These are phyloP conservation scores for Nipponacmea schrenckii DNA, from an alignment of 2,888 invertebrate species.

Conservation along the genomic window DNA sequence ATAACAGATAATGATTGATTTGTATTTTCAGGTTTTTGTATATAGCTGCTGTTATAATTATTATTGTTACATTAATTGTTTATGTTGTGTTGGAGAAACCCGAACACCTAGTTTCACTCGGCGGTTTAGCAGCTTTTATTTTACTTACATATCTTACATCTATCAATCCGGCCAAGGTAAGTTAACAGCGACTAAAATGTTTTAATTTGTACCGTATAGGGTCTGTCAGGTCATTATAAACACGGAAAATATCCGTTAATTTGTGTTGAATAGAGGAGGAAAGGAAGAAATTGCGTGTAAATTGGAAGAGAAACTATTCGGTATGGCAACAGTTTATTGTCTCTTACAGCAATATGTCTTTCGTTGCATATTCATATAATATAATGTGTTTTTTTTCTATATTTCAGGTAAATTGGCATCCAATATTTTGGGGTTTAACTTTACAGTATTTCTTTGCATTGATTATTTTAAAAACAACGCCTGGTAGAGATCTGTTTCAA, in stretches of 20 bases:
- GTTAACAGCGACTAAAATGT: slow-evolving; percentile 6
- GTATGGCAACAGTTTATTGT: too few species aligned
- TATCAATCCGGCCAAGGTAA: slow-evolving; percentile 56
- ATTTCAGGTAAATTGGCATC: slow-evolving; percentile 75
- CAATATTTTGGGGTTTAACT: slow-evolving; percentile 82
- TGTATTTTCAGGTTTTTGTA: slow-evolving; percentile 41
- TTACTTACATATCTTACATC: slow-evolving; percentile 57
- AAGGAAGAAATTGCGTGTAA: too few species aligned
- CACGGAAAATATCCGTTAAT: too few species aligned
- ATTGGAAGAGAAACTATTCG: too few species aligned
- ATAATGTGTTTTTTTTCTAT: background rate
- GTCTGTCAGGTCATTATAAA: too few species aligned
- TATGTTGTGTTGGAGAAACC: slow-evolving; percentile 54
- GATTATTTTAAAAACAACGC: slow-evolving; percentile 56
- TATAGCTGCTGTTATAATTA: slow-evolving; percentile 38
- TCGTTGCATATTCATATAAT: too few species aligned
- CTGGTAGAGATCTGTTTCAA: slow-evolving; percentile 74
- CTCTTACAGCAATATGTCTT: too few species aligned
- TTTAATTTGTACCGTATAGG: too few species aligned
- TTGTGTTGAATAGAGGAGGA: too few species aligned
- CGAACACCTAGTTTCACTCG: slow-evolving; percentile 55
- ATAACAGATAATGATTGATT: too few species aligned
- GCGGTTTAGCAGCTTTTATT: slow-evolving; percentile 55
- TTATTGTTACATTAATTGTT: slow-evolving; percentile 49
- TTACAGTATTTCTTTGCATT: slow-evolving; percentile 81